These are phyloP conservation scores for Aporophyla nigra DNA, from an alignment of 2,888 invertebrate genomes.

Conservation along the genomic window DNA sequence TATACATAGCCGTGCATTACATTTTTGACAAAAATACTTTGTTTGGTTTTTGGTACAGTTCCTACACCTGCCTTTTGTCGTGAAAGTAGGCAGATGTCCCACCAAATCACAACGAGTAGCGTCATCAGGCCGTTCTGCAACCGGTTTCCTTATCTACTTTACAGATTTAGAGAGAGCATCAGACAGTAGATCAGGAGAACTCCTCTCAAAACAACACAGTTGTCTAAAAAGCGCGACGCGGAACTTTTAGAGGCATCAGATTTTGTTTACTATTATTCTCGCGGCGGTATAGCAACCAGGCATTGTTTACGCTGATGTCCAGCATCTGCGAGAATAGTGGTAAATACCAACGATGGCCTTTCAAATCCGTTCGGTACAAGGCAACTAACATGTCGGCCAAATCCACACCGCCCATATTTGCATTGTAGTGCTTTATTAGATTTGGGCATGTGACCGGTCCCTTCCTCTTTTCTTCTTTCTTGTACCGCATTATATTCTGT, in stretches of 20 bases:
- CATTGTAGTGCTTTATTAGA: background rate
- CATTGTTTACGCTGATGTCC: background rate
- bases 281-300: background rate
- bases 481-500: conserved; percentile 4
- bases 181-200: background rate
- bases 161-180: background rate
- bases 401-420: background rate
- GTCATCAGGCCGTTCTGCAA: conserved; percentile 2
- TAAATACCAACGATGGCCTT: conserved; percentile 24
- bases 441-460: background rate
- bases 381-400: conserved; percentile 3
- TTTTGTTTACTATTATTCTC: conserved; percentile 7
- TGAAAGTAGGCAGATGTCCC: conserved; percentile 4
- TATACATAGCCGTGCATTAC: conserved; percentile 8
- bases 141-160: background rate
- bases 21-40: conserved; percentile 1
- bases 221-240: background rate
- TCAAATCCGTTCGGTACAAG: conserved; percentile 10
- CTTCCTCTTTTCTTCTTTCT: conserved; percentile 10
- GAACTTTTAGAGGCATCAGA: background rate
- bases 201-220: background rate
- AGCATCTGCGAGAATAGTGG: background rate
- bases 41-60: background rate
- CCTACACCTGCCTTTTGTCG: conserved; percentile 10
- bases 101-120: conserved; percentile 5